Evolutionary conservation across 2,113 vertebrate species (phyloP).

Genomic region (Anthoscopus minutus): DNA sequence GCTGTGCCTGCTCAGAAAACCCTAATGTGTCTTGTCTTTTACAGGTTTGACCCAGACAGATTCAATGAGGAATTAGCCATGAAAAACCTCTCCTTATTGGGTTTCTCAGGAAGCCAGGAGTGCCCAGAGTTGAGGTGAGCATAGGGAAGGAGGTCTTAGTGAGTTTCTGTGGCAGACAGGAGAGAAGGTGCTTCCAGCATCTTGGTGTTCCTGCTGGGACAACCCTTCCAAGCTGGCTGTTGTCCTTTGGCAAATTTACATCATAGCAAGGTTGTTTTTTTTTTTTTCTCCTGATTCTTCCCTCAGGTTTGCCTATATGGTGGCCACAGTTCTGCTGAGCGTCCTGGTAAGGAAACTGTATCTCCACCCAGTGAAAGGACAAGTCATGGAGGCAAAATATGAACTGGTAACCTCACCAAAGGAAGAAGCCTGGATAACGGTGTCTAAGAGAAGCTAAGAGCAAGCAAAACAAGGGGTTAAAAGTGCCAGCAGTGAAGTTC

Average conservation of each 20-base stretch:
- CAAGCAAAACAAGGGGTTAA: background rate
- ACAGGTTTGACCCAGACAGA: conserved; percentile 89
- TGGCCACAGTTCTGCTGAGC: conserved; percentile 83
- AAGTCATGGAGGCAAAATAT: conserved; percentile 84
- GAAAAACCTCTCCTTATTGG: conserved; percentile 86
- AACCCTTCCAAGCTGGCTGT: background rate
- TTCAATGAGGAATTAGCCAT: conserved; percentile 80
- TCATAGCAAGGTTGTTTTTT: background rate
- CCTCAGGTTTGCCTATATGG: conserved; percentile 88
- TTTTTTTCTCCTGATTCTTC: background rate
- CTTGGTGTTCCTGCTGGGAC: background rate
- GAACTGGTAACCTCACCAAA: conserved; percentile 90
- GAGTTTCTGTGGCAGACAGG: background rate
- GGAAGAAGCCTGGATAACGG: conserved; percentile 92
- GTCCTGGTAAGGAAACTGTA: conserved; percentile 79
- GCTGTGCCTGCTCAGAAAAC: background rate
- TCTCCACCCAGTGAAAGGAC: conserved; percentile 79
- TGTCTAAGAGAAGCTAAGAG: conserved; percentile 80
- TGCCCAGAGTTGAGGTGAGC: conserved; percentile 90
- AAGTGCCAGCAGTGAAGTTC: background rate
- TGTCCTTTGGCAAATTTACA: background rate
- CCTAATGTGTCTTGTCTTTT: background rate
- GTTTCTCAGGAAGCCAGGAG: conserved; percentile 90
- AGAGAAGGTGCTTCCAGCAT: background rate
- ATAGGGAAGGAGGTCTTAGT: background rate